Percentiles rank a stretch among this genome's conserved stretches.
phyloP scores from a whole-genome alignment of 2,113 vertebrate species.

The Hirundichthys speculiger region DNA sequence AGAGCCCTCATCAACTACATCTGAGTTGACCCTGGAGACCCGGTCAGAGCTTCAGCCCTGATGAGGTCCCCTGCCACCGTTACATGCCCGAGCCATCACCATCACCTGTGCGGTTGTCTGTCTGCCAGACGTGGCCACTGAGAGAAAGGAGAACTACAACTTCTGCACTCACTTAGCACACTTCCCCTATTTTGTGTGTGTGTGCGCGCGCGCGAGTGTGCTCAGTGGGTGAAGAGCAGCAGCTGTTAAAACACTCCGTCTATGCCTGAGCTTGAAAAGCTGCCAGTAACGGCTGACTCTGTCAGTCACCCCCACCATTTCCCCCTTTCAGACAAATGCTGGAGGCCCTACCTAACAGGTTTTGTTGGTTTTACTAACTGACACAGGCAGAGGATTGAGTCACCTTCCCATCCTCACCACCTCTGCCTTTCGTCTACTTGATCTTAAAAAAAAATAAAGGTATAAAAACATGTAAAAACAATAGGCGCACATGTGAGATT shows the following conservation, averaged over 20 bases:
- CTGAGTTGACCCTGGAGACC: conserved; percentile 41
- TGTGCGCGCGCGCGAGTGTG: conserved; percentile 25
- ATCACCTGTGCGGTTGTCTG: conserved; percentile 42
- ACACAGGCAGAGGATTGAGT: conserved; percentile 42
- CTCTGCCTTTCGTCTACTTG: conserved; percentile 24
- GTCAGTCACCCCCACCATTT: conserved; percentile 21
- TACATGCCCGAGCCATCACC: conserved; percentile 11
- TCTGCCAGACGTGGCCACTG: conserved; percentile 12
- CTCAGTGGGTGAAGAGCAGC: conserved; percentile 69
- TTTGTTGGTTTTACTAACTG: conserved; percentile 72
- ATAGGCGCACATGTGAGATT: conserved; percentile 17
- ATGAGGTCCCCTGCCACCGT: conserved; percentile 53
- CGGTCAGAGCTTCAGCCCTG: conserved; percentile 21
- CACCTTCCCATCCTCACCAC: conserved; percentile 42
- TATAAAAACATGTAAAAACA: conserved; percentile 19
- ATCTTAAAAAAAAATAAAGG: neutral
- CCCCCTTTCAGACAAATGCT: conserved; percentile 21
- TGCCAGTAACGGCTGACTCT: conserved; percentile 79
- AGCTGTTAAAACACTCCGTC: conserved; percentile 80
- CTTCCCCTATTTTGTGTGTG: conserved; percentile 48
- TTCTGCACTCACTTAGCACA: conserved; percentile 40
- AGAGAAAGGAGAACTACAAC: conserved; percentile 31
- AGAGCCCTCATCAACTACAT: conserved; percentile 50
- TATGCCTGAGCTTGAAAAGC: conserved; percentile 77
- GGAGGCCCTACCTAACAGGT: conserved; percentile 69